Evolutionary conservation across 2,113 vertebrate species (phyloP).

Genomic region (Sclerurus mexicanus): DNA sequence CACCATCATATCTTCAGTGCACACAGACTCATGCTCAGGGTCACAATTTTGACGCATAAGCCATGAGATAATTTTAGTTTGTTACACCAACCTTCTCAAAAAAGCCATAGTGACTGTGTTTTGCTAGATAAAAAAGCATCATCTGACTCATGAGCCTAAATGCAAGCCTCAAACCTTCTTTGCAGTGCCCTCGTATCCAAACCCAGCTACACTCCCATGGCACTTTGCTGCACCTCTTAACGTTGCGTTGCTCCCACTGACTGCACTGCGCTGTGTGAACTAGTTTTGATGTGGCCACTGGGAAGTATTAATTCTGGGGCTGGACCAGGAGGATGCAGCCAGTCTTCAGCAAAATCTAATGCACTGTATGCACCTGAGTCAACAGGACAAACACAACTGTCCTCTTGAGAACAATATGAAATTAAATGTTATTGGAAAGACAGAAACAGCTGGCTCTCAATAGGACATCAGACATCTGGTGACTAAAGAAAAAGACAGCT

Average conservation of each 20-base stretch:
- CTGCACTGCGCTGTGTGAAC: fast-evolving
- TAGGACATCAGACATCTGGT: neutral
- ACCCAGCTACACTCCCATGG: neutral
- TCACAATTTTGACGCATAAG: neutral
- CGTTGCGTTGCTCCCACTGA: neutral
- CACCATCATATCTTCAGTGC: neutral
- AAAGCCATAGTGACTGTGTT: neutral
- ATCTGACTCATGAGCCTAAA: neutral
- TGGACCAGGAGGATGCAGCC: neutral
- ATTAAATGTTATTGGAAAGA: neutral
- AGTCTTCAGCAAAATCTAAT: neutral
- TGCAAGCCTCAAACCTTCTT: neutral
- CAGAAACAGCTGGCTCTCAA: neutral
- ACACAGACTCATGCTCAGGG: neutral
- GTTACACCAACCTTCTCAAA: neutral
- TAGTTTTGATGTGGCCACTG: neutral
- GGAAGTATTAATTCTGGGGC: fast-evolving
- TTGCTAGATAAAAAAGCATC: neutral
- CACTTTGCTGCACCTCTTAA: neutral
- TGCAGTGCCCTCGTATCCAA: neutral
- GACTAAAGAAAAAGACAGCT: neutral
- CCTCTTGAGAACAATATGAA: neutral
- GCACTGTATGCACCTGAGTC: neutral
- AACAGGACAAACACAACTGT: neutral
- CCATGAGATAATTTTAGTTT: neutral